Evolutionary conservation across 2,113 vertebrate species (phyloP).

Genomic region (Phyllostomus hastatus): DNA sequence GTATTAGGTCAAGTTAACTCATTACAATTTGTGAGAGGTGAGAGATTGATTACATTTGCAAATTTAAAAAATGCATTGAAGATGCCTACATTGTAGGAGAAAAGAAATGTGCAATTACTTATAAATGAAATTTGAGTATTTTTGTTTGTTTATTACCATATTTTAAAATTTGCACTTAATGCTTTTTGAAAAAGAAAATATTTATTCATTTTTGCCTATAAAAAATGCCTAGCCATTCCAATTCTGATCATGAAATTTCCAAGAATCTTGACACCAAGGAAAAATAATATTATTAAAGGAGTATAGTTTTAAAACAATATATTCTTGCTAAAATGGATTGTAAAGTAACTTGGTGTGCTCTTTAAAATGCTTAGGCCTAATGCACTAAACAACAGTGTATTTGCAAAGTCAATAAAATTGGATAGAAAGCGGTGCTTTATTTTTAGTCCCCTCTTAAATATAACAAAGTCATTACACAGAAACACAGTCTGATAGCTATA

Average conservation of each 20-base stretch:
- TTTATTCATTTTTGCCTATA: not conserved
- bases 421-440: not conserved
- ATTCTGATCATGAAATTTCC: not conserved
- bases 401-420: not conserved
- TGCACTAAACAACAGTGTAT: not conserved
- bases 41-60: not conserved
- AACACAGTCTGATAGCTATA: not conserved
- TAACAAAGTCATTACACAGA: not conserved
- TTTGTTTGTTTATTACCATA: not conserved
- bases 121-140: not conserved
- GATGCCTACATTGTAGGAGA: not conserved
- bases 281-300: not conserved
- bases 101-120: not conserved
- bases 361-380: not conserved
- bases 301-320: not conserved
- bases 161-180: not conserved
- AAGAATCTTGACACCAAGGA: not conserved
- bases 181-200: not conserved
- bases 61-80: not conserved
- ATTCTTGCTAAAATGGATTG: not conserved
- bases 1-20: not conserved
- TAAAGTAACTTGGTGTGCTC: not conserved
- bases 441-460: not conserved
- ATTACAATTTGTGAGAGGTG: not conserved
- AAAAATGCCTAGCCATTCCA: not conserved